Base-by-base conservation (phyloP, 2,888 invertebrate genomes). In the Leptinotarsa haldemani region DNA sequence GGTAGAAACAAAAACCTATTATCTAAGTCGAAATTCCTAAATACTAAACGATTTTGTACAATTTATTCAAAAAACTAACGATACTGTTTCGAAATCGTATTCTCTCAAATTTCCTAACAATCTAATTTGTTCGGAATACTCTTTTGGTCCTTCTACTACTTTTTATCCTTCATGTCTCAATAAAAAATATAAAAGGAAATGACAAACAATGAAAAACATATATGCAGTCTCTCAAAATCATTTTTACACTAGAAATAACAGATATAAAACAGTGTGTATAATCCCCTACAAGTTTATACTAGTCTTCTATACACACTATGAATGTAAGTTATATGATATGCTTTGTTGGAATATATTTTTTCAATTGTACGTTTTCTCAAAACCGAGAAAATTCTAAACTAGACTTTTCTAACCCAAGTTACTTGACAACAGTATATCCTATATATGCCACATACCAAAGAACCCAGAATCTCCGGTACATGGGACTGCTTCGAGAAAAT, bases 41-140 rank as follows among this genome's bases (percentile, higher is more conserved):
- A 30, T 7, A 16, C 30, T n/a, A 61, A 61, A 16, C 16, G 9
- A 61, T n/a, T 61, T 61, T 61, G 16, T 61, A 61, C 61, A 61
- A 7, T 7, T 56, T 40, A 12, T 40, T 30, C 1, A 7, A 61
- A 25, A 13, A 16, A 50, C 7, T 50, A 50, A 16, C n/a, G n/a
- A 16, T 50, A n/a, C 15, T 50, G 2, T 50, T 50, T n/a, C 4
- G 1, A 50, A 50, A 61, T 16, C 3, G 9, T 40, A 40, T n/a
- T 9, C n/a, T 16, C 18, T 40, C 61, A 40, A n/a, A 61, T 61
- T 4, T 15, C 13, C 30, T 30, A 30, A 56, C 2, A 9, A 61
- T 30, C 61, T 61, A 61, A 61, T 40, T 61, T 61, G 61, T 61
- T 61, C 61, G 20, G 18, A 61, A 61, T 61, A 18, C 61, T 30